Percentiles rank a stretch among this genome's conserved stretches.
Conservation (phyloP, 1,140 invertebrate genomes). For the Nasonia longicornis region DNA sequence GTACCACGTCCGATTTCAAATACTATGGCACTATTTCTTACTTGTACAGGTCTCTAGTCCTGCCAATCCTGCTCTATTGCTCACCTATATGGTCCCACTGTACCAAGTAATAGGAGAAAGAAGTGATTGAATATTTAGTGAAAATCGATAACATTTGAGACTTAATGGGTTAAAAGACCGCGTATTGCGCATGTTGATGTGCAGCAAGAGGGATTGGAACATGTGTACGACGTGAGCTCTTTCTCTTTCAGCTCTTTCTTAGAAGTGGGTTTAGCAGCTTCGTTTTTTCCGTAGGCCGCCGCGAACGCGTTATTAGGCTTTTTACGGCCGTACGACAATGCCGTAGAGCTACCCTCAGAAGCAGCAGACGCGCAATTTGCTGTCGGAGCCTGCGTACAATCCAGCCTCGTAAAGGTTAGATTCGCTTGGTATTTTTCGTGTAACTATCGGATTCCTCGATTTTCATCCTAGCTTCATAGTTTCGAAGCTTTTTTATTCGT, state of each 20-base stretch:
- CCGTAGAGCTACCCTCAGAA: background rate
- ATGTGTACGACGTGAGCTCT: background rate
- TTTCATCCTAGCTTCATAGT: background rate
- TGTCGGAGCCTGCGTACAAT: background rate
- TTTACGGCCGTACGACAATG: conserved; percentile 27
- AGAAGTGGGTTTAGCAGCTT: conserved; percentile 2
- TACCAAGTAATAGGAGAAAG: too few relatives aligned
- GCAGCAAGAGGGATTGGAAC: background rate
- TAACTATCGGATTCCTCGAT: background rate
- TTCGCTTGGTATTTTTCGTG: conserved; percentile 19
- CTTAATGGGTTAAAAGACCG: too few relatives aligned
- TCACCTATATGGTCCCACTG: too few relatives aligned
- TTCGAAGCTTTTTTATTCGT: background rate
- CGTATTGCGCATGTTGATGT: background rate
- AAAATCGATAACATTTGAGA: too few relatives aligned
- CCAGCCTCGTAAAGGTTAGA: conserved; percentile 33
- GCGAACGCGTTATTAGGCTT: conserved; percentile 31
- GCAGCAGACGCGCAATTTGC: conserved; percentile 29
- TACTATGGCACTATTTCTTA: background rate
- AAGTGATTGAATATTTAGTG: too few relatives aligned
- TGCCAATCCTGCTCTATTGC: too few relatives aligned
- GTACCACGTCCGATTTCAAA: background rate
- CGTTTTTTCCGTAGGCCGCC: background rate
- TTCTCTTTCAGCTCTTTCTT: background rate
- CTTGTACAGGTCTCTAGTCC: background rate